phyloP scores from a whole-genome alignment of 2,797 vertebrate species.

The Brachyrhaphis roseni region DNA sequence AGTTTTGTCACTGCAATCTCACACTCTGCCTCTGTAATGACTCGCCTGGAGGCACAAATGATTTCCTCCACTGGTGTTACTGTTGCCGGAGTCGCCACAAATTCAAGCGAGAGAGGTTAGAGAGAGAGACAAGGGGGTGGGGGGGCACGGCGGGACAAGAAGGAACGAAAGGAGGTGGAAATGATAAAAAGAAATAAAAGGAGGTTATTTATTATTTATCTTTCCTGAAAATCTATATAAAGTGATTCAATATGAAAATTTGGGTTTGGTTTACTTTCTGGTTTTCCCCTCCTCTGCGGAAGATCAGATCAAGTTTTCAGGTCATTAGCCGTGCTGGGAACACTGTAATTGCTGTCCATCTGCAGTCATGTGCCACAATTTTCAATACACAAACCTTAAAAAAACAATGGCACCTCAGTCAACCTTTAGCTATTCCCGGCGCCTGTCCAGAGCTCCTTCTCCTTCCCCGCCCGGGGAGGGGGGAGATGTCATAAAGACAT shows the following conservation, averaged over 20 bases:
- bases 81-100: constrained; percentile 78
- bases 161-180: neutral
- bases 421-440: constrained; percentile 23
- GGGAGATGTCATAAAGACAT: constrained; percentile 61
- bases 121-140: neutral
- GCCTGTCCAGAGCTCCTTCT: constrained; percentile 22
- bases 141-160: constrained; percentile 2
- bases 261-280: constrained; percentile 21
- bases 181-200: constrained; percentile 19
- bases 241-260: constrained; percentile 18
- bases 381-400: constrained; percentile 49
- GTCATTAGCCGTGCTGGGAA: constrained; percentile 61
- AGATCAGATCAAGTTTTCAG: constrained; percentile 30
- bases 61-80: constrained; percentile 92
- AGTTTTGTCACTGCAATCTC: constrained; percentile 77
- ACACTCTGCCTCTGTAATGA: constrained; percentile 90
- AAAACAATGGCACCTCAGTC: constrained; percentile 32
- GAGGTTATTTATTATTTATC: constrained; percentile 24
- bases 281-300: constrained; percentile 11
- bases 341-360: constrained; percentile 54
- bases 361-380: constrained; percentile 57
- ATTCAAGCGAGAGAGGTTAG: constrained; percentile 64
- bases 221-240: constrained; percentile 8
- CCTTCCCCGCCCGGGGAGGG: constrained; percentile 14
- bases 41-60: constrained; percentile 92